Conservation (phyloP, 2,888 invertebrate species). For the Drosophila vallismaia region DNA sequence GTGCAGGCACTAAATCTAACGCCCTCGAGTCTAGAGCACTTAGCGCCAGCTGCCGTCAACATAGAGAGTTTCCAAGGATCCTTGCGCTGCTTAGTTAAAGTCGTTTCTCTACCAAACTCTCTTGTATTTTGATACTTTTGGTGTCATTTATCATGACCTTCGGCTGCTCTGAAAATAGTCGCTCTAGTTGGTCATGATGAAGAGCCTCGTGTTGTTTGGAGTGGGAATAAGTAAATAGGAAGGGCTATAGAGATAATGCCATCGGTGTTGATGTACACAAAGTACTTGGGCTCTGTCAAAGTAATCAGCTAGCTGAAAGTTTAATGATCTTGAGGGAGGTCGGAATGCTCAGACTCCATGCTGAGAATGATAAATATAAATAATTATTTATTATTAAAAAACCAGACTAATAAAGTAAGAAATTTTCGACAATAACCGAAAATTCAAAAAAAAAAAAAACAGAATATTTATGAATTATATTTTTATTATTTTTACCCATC, state of each 20-base stretch:
- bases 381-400: slow-evolving; percentile 17
- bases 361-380: slow-evolving; percentile 6
- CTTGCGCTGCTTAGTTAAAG: slow-evolving; percentile 33
- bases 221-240: slow-evolving; percentile 12
- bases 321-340: slow-evolving; percentile 29
- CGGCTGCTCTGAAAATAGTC: slow-evolving; percentile 64
- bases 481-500: background rate
- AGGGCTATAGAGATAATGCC: slow-evolving; percentile 41
- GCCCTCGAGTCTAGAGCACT: slow-evolving; percentile 71
- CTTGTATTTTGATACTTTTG: slow-evolving; percentile 72
- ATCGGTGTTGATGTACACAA: slow-evolving; percentile 46
- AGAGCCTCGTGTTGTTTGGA: slow-evolving; percentile 18
- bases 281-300: slow-evolving; percentile 28
- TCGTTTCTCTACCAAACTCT: slow-evolving; percentile 12
- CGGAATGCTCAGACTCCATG: background rate
- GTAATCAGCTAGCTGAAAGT: slow-evolving; percentile 42
- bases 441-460: no score
- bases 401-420: slow-evolving; percentile 4
- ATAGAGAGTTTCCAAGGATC: slow-evolving; percentile 58
- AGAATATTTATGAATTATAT: no score
- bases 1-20: slow-evolving; percentile 73
- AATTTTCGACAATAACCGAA: no score
- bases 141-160: slow-evolving; percentile 76
- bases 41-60: slow-evolving; percentile 48
- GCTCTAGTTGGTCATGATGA: slow-evolving; percentile 29